phyloP scores from a whole-genome alignment of 2,888 invertebrate genomes.

The Rosalia funebris region DNA sequence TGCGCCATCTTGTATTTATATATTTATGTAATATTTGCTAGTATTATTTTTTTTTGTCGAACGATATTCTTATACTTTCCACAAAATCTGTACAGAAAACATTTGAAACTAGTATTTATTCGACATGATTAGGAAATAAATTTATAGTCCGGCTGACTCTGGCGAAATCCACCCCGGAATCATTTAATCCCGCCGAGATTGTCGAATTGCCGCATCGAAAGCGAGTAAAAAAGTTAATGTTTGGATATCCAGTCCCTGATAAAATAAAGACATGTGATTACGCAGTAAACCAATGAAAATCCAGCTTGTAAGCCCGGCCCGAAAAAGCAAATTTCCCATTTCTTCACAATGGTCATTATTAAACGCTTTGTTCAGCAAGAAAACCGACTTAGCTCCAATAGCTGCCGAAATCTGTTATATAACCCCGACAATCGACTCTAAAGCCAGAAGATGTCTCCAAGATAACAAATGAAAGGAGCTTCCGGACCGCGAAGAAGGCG shows the following conservation, averaged over 20 bases:
- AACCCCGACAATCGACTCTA: slow-evolving; percentile 57
- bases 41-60: neutral
- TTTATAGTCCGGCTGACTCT: slow-evolving; percentile 47
- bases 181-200: slow-evolving; percentile 51
- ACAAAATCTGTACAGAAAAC: neutral
- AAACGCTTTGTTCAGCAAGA: slow-evolving; percentile 65
- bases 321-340: slow-evolving; percentile 54
- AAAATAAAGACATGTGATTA: slow-evolving; percentile 51
- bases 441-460: slow-evolving; percentile 55
- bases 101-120: neutral
- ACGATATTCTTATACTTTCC: neutral
- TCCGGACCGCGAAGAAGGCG: slow-evolving; percentile 53
- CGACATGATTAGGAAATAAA: neutral
- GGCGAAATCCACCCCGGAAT: slow-evolving; percentile 47
- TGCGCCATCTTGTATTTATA: too few relatives aligned
- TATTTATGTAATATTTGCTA: too few relatives aligned
- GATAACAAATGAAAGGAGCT: slow-evolving; percentile 60
- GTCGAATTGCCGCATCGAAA: slow-evolving; percentile 54
- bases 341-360: slow-evolving; percentile 61
- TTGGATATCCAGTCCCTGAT: slow-evolving; percentile 39
- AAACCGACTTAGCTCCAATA: slow-evolving; percentile 57
- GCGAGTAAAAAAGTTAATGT: slow-evolving; percentile 44
- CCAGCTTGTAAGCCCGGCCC: slow-evolving; percentile 44
- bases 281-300: slow-evolving; percentile 50
- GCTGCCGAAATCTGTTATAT: slow-evolving; percentile 61